Percentiles rank a stretch among this genome's conserved stretches.
These are phyloP conservation scores for Dioctria linearis DNA, from an alignment of 2,888 invertebrate species.

Conservation along the genomic window DNA sequence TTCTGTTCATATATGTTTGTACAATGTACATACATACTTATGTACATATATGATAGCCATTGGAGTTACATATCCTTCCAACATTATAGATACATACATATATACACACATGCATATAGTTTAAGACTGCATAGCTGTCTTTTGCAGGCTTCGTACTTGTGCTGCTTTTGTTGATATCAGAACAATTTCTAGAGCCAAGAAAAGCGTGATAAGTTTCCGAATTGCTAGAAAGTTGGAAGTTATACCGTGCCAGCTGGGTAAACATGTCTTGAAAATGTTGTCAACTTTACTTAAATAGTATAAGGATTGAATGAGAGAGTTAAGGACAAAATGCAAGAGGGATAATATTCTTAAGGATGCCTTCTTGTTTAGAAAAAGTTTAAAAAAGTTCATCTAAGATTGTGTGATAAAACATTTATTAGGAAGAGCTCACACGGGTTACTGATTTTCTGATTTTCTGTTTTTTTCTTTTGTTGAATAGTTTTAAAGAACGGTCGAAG, in stretches of 20 bases:
- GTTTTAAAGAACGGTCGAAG: too few relatives aligned
- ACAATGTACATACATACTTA: background rate
- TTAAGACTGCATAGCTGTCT: too few relatives aligned
- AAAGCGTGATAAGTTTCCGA: constrained; percentile 40
- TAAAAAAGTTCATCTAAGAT: background rate
- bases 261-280: constrained; percentile 35
- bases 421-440: background rate
- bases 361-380: background rate
- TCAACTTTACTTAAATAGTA: background rate
- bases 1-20: too few relatives aligned
- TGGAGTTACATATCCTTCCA: constrained; percentile 7
- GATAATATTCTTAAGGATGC: background rate
- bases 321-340: background rate
- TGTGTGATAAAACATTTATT: background rate
- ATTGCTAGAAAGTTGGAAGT: constrained; percentile 40
- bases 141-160: background rate
- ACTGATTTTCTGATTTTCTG: too few relatives aligned
- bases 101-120: background rate
- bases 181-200: constrained; percentile 24
- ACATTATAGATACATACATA: background rate
- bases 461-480: too few relatives aligned
- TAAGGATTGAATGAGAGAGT: background rate
- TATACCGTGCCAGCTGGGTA: constrained; percentile 37
- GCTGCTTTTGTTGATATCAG: constrained; percentile 38
- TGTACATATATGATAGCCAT: constrained; percentile 6